Evolutionary conservation across 2,888 invertebrate genomes (phyloP).

Genomic region (Caenorhabditis angaria): DNA sequence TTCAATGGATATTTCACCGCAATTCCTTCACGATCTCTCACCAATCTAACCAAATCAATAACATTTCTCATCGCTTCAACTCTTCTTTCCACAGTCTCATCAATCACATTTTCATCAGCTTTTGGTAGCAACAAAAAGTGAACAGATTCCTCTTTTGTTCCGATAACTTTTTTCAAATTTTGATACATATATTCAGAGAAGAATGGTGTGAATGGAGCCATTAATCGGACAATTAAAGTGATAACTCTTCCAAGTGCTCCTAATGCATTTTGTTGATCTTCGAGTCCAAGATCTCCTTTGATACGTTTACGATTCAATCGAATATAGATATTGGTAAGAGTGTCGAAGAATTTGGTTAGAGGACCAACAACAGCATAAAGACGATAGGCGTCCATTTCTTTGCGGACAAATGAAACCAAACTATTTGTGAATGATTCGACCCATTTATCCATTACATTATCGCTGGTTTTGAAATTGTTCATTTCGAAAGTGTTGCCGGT

Average conservation of each 20-base stretch:
- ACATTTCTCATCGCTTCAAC: slow-evolving; percentile 90
- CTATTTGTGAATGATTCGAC: slow-evolving; percentile 95
- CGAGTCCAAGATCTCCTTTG: slow-evolving; percentile 86
- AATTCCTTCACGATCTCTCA: slow-evolving; percentile 90
- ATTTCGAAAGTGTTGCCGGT: slow-evolving; percentile 48
- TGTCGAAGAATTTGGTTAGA: slow-evolving; percentile 93
- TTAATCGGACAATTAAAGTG: slow-evolving; percentile 86
- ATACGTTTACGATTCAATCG: slow-evolving; percentile 92
- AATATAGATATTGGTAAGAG: slow-evolving; percentile 98
- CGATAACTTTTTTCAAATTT: slow-evolving; percentile 77
- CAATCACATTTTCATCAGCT: slow-evolving; percentile 79
- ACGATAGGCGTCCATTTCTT: slow-evolving; percentile 86
- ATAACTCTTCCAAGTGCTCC: slow-evolving; percentile 88
- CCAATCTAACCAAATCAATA: slow-evolving; percentile 89
- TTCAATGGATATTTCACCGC: slow-evolving; percentile 95
- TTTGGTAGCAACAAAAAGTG: slow-evolving; percentile 91
- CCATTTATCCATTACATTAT: slow-evolving; percentile 95
- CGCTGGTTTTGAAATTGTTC: slow-evolving; percentile 51
- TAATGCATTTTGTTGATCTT: slow-evolving; percentile 85
- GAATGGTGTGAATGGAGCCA: slow-evolving; percentile 98
- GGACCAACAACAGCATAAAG: slow-evolving; percentile 93
- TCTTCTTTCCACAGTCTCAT: slow-evolving; percentile 86
- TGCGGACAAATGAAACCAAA: slow-evolving; percentile 84
- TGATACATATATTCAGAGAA: slow-evolving; percentile 94
- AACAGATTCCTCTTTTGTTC: slow-evolving; percentile 78